These are phyloP conservation scores for Conus betulinus DNA, from an alignment of 1,140 invertebrate species.

Conservation along the genomic window DNA sequence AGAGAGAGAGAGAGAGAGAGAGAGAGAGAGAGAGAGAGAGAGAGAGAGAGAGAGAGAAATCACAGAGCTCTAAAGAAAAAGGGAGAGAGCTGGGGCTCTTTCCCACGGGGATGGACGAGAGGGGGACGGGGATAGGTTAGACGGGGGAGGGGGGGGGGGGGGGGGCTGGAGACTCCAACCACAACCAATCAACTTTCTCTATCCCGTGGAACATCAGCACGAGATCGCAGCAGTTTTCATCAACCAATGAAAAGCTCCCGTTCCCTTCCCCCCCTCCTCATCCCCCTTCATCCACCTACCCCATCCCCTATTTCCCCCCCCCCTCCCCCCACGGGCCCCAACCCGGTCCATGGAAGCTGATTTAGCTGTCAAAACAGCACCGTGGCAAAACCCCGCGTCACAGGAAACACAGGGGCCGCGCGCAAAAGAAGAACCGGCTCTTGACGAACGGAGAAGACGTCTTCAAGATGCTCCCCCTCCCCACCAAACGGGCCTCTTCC, in stretches of 20 bases:
- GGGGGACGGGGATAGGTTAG: too few relatives aligned
- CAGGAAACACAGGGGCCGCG: neutral
- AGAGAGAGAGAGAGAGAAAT: neutral
- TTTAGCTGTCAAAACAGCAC: conserved; percentile 23
- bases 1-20: neutral
- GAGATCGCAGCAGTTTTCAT: neutral
- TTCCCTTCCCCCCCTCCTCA: neutral
- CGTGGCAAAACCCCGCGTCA: neutral
- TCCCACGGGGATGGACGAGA: neutral
- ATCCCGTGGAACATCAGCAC: neutral
- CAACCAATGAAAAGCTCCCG: neutral
- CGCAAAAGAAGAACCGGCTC: neutral
- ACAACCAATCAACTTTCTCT: conserved; percentile 5
- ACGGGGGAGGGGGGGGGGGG: too few relatives aligned
- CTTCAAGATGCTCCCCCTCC: neutral
- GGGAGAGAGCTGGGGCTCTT: neutral
- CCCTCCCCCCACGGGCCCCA: neutral
- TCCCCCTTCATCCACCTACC: neutral
- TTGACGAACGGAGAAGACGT: neutral
- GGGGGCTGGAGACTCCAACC: neutral
- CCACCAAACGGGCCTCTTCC: neutral
- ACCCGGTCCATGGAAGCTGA: neutral
- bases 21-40: neutral
- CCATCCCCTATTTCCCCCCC: too few relatives aligned
- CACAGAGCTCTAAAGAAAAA: neutral